Conservation (phyloP, 2,888 invertebrate genomes). For the Papilio protenor region DNA sequence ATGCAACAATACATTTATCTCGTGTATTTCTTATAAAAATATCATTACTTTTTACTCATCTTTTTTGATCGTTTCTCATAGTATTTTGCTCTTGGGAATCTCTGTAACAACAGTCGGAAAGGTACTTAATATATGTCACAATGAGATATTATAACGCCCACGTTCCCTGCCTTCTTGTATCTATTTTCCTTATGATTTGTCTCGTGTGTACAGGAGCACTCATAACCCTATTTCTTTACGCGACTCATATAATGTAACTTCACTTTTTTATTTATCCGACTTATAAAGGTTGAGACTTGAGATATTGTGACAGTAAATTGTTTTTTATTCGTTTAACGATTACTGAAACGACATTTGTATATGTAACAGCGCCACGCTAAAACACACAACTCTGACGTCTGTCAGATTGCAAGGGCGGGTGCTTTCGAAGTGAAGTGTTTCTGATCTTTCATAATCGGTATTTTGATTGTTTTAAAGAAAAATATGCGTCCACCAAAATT, state of each 20-base stretch:
- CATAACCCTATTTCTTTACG: conserved; percentile 22
- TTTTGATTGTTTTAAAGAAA: too few relatives aligned
- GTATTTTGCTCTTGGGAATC: conserved; percentile 42
- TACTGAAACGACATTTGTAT: too few relatives aligned
- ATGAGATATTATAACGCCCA: conserved; percentile 48
- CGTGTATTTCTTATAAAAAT: neutral
- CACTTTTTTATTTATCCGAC: neutral
- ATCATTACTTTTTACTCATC: neutral
- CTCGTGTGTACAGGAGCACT: conserved; percentile 29
- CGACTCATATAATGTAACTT: conserved; percentile 15
- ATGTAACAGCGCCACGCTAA: too few relatives aligned
- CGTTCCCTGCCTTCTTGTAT: conserved; percentile 40
- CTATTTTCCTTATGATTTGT: conserved; percentile 44
- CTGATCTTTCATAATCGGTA: too few relatives aligned
- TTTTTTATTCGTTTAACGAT: neutral
- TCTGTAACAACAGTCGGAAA: conserved; percentile 45
- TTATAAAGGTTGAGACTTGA: neutral
- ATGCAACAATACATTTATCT: neutral
- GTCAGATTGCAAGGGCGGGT: too few relatives aligned
- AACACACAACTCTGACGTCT: too few relatives aligned
- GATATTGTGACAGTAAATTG: neutral
- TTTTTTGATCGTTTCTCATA: conserved; percentile 24
- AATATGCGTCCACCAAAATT: too few relatives aligned
- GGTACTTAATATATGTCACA: conserved; percentile 50
- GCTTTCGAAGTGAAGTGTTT: too few relatives aligned